Evolutionary conservation across 2,888 invertebrate species (phyloP).

Genomic region (Polydrusus cervinus): DNA sequence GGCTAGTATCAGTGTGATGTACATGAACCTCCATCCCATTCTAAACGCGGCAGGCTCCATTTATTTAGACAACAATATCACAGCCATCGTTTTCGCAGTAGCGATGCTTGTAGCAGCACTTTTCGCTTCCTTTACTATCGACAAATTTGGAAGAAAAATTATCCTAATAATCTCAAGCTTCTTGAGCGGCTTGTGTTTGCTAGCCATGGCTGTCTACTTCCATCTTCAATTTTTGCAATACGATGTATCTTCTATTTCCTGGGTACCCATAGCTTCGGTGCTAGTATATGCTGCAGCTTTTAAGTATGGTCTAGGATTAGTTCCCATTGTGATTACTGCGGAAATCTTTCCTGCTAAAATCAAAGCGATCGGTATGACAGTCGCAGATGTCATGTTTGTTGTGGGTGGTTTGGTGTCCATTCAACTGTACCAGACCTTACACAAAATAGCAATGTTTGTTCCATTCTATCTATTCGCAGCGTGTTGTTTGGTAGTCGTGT

Average conservation of each 20-base stretch:
- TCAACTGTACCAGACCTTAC: conserved; percentile 64
- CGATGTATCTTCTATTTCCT: conserved; percentile 60
- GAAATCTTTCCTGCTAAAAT: conserved; percentile 68
- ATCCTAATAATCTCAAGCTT: conserved; percentile 64
- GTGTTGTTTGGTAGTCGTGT: conserved; percentile 63
- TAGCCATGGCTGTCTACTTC: conserved; percentile 66
- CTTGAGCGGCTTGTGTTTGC: conserved; percentile 64
- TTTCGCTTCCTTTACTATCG: conserved; percentile 64
- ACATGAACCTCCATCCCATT: conserved; percentile 69
- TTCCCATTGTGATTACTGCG: conserved; percentile 68
- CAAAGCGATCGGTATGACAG: conserved; percentile 68
- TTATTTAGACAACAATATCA: conserved; percentile 62
- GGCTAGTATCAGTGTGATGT: conserved; percentile 67
- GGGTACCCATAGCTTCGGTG: conserved; percentile 65
- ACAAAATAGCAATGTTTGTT: conserved; percentile 64
- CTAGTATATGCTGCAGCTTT: conserved; percentile 66
- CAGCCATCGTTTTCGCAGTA: conserved; percentile 66
- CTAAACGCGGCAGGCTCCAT: conserved; percentile 65
- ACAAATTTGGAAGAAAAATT: conserved; percentile 66
- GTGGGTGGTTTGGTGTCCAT: conserved; percentile 64
- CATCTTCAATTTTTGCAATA: conserved; percentile 61
- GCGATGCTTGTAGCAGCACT: conserved; percentile 65
- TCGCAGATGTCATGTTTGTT: conserved; percentile 67
- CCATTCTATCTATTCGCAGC: conserved; percentile 67
- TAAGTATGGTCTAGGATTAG: conserved; percentile 67